Conservation (phyloP, 1,140 invertebrate species). For the Papilio polyxenes region DNA sequence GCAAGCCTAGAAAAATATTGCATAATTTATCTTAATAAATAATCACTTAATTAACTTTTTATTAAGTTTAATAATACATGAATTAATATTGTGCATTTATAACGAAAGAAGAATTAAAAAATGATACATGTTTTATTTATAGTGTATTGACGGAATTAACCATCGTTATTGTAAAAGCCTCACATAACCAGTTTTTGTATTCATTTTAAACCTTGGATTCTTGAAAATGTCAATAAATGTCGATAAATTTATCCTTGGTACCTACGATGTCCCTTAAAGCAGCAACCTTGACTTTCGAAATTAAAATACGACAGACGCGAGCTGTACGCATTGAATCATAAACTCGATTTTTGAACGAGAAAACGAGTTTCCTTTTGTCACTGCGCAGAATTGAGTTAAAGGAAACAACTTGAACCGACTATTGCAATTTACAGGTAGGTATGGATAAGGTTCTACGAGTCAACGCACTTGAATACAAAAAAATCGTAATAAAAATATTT, state of each 20-base stretch:
- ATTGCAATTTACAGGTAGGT: not conserved
- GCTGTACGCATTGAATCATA: conserved; percentile 26
- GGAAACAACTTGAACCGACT: not conserved
- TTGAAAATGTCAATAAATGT: conserved; percentile 36
- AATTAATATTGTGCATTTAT: not conserved
- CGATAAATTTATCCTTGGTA: not conserved
- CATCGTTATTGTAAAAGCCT: conserved; percentile 8
- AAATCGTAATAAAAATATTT: not conserved
- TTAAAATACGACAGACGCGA: conserved; percentile 11
- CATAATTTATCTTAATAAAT: no score
- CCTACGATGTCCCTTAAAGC: conserved; percentile 24
- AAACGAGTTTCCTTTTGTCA: conserved; percentile 32
- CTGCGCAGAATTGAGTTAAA: conserved; percentile 3
- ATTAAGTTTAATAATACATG: no score
- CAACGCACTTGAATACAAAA: not conserved
- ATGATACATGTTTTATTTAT: not conserved
- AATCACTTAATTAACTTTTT: no score
- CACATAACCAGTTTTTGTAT: conserved; percentile 12
- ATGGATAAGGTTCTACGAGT: not conserved
- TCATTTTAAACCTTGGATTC: conserved; percentile 10
- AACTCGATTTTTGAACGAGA: conserved; percentile 32
- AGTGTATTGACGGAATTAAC: conserved; percentile 8
- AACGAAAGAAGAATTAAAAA: not conserved
- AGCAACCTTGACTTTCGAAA: conserved; percentile 35
- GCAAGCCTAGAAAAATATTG: no score